Evolutionary conservation across 2,797 vertebrate genomes (phyloP).

Genomic region (Halcyon badia): DNA sequence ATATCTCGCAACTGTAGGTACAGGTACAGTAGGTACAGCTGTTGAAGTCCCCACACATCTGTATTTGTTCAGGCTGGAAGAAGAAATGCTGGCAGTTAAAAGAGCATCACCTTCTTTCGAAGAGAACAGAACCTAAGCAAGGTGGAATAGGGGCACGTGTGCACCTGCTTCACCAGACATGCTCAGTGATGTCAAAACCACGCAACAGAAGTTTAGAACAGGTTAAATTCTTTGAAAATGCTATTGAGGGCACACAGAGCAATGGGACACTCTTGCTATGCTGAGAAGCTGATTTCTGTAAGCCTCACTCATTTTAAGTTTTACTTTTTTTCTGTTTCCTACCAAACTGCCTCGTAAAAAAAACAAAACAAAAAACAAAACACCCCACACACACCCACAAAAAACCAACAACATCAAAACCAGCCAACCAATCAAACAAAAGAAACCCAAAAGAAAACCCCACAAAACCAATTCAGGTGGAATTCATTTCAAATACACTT

Average conservation of each 20-base stretch:
- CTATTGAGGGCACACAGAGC: background rate
- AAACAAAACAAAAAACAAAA: too few relatives aligned
- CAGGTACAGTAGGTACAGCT: background rate
- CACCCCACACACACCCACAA: too few relatives aligned
- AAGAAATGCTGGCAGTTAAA: background rate
- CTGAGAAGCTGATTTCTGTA: background rate
- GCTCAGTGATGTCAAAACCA: background rate
- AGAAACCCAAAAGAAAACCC: too few relatives aligned
- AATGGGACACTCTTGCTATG: background rate
- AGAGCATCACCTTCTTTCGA: background rate
- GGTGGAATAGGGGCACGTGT: background rate
- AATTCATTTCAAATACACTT: background rate
- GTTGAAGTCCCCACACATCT: background rate
- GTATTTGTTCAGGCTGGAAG: background rate
- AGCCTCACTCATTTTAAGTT: rapidly evolving
- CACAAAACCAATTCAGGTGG: background rate
- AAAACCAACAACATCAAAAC: too few relatives aligned
- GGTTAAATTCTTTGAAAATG: background rate
- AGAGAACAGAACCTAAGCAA: background rate
- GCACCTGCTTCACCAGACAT: background rate
- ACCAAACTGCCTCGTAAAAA: background rate
- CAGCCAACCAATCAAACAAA: too few relatives aligned
- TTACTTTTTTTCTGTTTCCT: background rate
- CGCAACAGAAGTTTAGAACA: background rate
- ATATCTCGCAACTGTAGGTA: background rate